Base-by-base conservation (phyloP, 2,797 vertebrate species). In the Sebastes miniatus region DNA sequence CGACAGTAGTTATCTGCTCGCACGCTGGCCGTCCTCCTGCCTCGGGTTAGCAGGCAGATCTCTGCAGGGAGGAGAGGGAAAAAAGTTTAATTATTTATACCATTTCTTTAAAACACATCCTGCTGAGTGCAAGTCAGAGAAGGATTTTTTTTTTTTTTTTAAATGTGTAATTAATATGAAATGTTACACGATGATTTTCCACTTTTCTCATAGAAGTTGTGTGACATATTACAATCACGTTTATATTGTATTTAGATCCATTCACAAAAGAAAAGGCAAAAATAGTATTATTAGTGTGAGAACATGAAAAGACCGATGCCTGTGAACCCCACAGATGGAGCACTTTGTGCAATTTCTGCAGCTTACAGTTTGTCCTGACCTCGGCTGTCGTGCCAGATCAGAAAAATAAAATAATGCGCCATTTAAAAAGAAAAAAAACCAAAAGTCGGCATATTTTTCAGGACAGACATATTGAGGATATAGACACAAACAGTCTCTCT, bases 1-100 rank as follows among this genome's bases (percentile, higher is more conserved):
- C 98, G 97, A 82, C 98, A 99, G 95, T 99, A 99, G 75, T 98
- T 99, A 72, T 99, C 98, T 0, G 98, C 97, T 29, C 97, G 91
- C 52, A 99, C 98, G 0, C 98, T 99, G 71, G 98, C 98, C 0
- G 98, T 99, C 88, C 98, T 96, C 84, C 98, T 95, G 76, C 98
- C 98, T 0, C 97, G 96, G 0, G 98, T 99, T 93, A 99, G 91
- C 94, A 99, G 94, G 91, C 98, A 99, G 77, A 99, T 99, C 91
- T 99, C 98, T 99, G 92, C 86, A 88, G 31, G 67, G 22, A 69
- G 12, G 56, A 65, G n/a, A 52, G 9, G n/a, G 3, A 56, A n/a
- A 58, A 27, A 14, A 24, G 9, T 57, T 65, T 0, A 79, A 64
- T 47, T 29, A 62, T 76, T 64, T 70, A n/a, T 58, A 61, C 25